Evolutionary conservation across 2,888 invertebrate genomes (phyloP).

Genomic region (Blastobasis lacticolella): DNA sequence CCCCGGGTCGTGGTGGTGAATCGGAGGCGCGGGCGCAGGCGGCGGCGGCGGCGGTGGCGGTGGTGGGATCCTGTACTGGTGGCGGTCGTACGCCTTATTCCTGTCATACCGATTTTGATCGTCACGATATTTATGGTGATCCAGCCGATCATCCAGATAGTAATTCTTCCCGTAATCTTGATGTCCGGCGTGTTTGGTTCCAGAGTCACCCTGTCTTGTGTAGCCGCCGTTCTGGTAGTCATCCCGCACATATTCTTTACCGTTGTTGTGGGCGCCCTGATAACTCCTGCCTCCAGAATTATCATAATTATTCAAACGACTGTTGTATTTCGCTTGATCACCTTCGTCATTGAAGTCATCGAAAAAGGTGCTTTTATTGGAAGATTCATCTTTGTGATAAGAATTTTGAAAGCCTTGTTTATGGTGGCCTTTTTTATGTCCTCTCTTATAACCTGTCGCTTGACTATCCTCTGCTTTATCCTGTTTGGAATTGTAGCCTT

Average conservation of each 20-base stretch:
- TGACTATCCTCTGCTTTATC: conserved; percentile 62
- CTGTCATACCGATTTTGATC: conserved; percentile 52
- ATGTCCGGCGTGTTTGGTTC: conserved; percentile 49
- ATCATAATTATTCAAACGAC: conserved; percentile 50
- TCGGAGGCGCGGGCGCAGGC: conserved; percentile 5
- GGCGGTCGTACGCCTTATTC: conserved; percentile 47
- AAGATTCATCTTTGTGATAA: conserved; percentile 81
- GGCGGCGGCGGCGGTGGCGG: conserved; percentile 14
- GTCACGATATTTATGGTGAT: conserved; percentile 56
- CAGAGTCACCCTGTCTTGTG: conserved; percentile 52
- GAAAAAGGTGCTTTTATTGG: conserved; percentile 79
- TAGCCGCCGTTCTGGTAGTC: conserved; percentile 55
- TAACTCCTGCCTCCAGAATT: conserved; percentile 58
- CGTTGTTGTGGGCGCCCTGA: conserved; percentile 59
- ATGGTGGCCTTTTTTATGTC: conserved; percentile 80
- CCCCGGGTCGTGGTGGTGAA: conserved; percentile 34
- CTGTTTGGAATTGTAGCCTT: conserved; percentile 55
- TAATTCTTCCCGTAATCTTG: conserved; percentile 63
- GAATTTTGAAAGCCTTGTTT: conserved; percentile 80
- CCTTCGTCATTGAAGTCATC: conserved; percentile 75
- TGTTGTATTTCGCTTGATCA: conserved; percentile 60
- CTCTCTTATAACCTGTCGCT: conserved; percentile 56
- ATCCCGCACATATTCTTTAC: conserved; percentile 50
- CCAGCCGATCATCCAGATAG: conserved; percentile 56
- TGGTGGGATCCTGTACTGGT: conserved; percentile 39